Percentiles rank a stretch among this genome's conserved stretches.
These are phyloP conservation scores for Caenorhabditis wallacei DNA, from an alignment of 2,888 invertebrate genomes.

Conservation along the genomic window DNA sequence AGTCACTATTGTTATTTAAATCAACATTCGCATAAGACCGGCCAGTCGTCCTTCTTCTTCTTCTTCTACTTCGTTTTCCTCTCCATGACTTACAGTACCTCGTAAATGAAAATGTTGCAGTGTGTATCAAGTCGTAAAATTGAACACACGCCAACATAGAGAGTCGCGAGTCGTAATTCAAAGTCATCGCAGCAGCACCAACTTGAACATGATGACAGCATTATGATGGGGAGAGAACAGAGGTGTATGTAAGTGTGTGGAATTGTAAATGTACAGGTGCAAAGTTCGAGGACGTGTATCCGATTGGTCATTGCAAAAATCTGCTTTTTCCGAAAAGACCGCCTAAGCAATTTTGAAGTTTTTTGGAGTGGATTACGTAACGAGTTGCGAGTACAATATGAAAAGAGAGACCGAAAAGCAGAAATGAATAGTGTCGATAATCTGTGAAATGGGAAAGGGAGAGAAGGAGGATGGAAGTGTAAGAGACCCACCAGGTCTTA, in stretches of 20 bases:
- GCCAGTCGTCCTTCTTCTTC: conserved; percentile 33
- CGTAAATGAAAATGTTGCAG: conserved; percentile 65
- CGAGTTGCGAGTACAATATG: conserved; percentile 21
- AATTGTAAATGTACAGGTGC: conserved; percentile 50
- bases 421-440: conserved; percentile 6
- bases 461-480: background rate
- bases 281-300: conserved; percentile 49
- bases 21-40: conserved; percentile 57
- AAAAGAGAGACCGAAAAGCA: conserved; percentile 38
- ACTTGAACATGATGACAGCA: conserved; percentile 53
- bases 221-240: conserved; percentile 44
- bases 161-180: conserved; percentile 59
- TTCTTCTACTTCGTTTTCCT: conserved; percentile 34
- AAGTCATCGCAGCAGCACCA: conserved; percentile 56
- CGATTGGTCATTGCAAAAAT: conserved; percentile 8
- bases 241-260: conserved; percentile 13
- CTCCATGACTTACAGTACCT: conserved; percentile 64
- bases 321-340: conserved; percentile 28
- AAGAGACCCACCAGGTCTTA: background rate
- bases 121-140: conserved; percentile 65
- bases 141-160: conserved; percentile 48
- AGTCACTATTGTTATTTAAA: conserved; percentile 62
- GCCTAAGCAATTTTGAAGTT: conserved; percentile 35
- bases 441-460: conserved; percentile 11
- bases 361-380: conserved; percentile 59